Percentiles rank a stretch among this genome's conserved stretches.
phyloP scores from a whole-genome alignment of 2,888 invertebrate species.

The Plebejus melissa region DNA sequence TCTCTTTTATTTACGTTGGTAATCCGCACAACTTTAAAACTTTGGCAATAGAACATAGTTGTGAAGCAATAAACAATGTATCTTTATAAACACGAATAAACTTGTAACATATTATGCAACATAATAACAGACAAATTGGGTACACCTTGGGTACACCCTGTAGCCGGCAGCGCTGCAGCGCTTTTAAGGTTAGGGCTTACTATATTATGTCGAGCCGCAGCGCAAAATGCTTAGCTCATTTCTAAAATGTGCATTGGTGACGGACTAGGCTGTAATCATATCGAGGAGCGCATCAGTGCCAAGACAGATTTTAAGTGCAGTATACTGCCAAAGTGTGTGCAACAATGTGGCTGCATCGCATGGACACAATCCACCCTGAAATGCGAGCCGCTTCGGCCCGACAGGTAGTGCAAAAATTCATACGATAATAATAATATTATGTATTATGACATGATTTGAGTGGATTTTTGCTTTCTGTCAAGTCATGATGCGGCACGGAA shows the following conservation, averaged over 20 bases:
- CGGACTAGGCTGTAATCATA: too few relatives aligned
- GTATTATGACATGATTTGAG: too few relatives aligned
- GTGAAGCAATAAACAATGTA: conserved; percentile 4
- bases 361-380: neutral
- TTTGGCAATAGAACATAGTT: neutral
- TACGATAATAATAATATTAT: neutral
- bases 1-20: neutral
- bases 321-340: too few relatives aligned
- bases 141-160: neutral
- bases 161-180: conserved; percentile 13
- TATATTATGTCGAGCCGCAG: too few relatives aligned
- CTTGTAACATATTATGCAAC: conserved; percentile 9
- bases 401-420: neutral
- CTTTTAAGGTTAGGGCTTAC: neutral
- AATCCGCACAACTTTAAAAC: neutral
- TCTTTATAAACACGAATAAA: conserved; percentile 4
- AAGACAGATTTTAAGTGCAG: too few relatives aligned
- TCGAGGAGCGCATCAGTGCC: too few relatives aligned
- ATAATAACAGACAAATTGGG: conserved; percentile 24
- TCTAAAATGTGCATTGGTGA: too few relatives aligned
- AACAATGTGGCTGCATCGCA: neutral
- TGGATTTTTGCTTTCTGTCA: too few relatives aligned
- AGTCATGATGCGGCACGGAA: neutral
- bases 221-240: too few relatives aligned
- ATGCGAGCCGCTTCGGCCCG: neutral